phyloP scores from a whole-genome alignment of 2,797 vertebrate genomes.

The Strix occidentalis region DNA sequence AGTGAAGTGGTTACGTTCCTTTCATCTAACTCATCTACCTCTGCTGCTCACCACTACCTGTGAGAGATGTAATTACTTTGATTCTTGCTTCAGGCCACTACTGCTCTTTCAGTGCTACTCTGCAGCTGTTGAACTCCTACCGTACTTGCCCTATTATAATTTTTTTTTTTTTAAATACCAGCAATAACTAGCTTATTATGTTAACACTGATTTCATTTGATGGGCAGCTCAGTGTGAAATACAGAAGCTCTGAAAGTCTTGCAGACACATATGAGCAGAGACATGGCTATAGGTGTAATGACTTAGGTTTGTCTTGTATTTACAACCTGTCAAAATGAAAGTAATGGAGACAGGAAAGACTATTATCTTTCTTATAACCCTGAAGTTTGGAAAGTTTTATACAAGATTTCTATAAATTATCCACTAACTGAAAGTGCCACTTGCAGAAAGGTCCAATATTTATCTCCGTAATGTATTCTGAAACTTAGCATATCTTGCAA shows the following conservation, averaged over 20 bases:
- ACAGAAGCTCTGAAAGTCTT: not conserved
- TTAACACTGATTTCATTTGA: not conserved
- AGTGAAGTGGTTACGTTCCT: not conserved
- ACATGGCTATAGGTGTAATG: not conserved
- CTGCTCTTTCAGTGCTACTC: not conserved
- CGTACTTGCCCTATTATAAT: not conserved
- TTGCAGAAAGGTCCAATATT: not conserved
- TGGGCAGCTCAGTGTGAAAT: not conserved
- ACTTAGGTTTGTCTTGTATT: not conserved
- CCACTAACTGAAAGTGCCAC: not conserved
- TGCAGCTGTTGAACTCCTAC: not conserved
- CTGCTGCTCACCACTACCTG: not conserved
- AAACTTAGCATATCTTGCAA: not conserved
- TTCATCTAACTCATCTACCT: not conserved
- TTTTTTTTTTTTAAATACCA: not conserved
- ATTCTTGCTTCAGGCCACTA: conserved; percentile 10
- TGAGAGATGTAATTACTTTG: not conserved
- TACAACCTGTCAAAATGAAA: not conserved
- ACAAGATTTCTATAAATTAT: not conserved
- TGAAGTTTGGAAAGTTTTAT: not conserved
- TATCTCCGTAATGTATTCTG: not conserved
- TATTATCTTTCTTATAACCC: not conserved
- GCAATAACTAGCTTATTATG: not conserved
- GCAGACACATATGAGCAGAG: not conserved
- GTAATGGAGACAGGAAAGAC: not conserved